Conservation (phyloP, 2,888 invertebrate species). For the Gerris lacustris region DNA sequence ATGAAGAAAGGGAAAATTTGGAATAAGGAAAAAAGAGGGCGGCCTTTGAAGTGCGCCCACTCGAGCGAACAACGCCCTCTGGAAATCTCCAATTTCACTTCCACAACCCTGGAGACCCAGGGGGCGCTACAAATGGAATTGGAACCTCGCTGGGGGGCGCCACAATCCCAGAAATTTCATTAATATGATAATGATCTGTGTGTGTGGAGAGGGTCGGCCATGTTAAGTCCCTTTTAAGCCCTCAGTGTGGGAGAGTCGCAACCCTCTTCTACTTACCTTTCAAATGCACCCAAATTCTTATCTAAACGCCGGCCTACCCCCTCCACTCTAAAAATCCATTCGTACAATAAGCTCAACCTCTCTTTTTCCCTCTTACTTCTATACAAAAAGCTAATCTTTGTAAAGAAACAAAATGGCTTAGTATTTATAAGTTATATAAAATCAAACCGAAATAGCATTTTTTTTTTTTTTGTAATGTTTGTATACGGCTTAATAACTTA, state of each 20-base stretch:
- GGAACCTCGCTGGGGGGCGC: not conserved
- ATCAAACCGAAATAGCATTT: too few species aligned
- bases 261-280: not conserved
- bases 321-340: too few species aligned
- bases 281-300: not conserved
- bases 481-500: too few species aligned
- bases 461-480: too few species aligned
- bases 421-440: too few species aligned
- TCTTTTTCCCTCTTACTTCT: too few species aligned
- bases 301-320: too few species aligned
- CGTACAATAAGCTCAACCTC: too few species aligned
- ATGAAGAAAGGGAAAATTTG: not conserved
- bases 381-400: too few species aligned
- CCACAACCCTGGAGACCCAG: not conserved
- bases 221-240: not conserved
- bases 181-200: slow-evolving; percentile 29
- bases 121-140: not conserved
- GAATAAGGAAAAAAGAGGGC: not conserved
- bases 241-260: not conserved
- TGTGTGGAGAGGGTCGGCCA: not conserved
- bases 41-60: not conserved
- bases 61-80: not conserved
- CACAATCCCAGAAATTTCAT: slow-evolving; percentile 25
- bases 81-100: not conserved
- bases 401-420: too few species aligned